Base-by-base conservation (phyloP, 2,888 invertebrate genomes). In the Drosophila maculinotata region DNA sequence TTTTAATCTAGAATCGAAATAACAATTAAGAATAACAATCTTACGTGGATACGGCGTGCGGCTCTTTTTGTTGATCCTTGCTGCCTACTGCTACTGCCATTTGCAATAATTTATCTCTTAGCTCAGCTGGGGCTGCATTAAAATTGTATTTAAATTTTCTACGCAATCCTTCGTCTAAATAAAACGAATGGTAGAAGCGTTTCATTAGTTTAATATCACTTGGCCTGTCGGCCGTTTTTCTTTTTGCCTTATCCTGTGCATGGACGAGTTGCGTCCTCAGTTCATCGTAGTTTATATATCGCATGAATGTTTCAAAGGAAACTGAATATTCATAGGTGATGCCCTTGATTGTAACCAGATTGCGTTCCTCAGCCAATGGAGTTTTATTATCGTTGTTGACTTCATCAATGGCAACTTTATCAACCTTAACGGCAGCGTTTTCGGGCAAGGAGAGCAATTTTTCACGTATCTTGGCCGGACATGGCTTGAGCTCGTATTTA, bases 381-480 rank as follows among this genome's bases (percentile, higher is more conserved):
- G 15, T 12, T 12, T 5, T 25, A 10, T 10, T 9, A n/a, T 28
- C 30, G 9, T 26, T 39, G 9, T 8, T 9, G 9, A 14, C n/a
- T 8, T 15, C 9, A 4, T 28, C 23, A n/a, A 8, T 9, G 1
- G 17, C 17, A 17, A 2, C 26, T 8, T 53, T n/a, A n/a, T n/a
- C n/a, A n/a, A n/a, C n/a, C n/a, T 28, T 15, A n/a, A 8, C 7
- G 1, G 17, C 17, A 17, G 1, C 26, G 6, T 53, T 33, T 3
- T 30, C 47, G 6, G 65, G 17, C 7, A 49, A 0, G 9, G 38
- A 7, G 0, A 72, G 35, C 12, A 78, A 25, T 41, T 44, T 54
- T 1, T 66, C 20, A 0, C 62, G 65, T 4, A 75, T 36, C 4
- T 15, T 65, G 0, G 23, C 54, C 0, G 81, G 80, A 39, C 81